A percentile compares a stretch with the other conserved stretches of the same genome.
These are phyloP conservation scores for Drosophila engyochracea DNA, from an alignment of 2,888 invertebrate species.

Conservation along the genomic window DNA sequence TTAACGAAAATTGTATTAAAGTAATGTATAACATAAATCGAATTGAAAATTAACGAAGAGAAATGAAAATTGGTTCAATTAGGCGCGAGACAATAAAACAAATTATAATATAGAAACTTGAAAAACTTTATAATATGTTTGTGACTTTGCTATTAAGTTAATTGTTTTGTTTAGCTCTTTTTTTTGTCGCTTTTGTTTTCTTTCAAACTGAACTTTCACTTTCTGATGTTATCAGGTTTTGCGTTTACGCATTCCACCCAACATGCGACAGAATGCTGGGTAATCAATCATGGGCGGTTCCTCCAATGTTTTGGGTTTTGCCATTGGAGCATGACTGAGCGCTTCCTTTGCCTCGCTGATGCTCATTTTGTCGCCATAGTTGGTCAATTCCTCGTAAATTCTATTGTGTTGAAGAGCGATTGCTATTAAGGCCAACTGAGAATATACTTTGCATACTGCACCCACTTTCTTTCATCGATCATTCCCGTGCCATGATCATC, in stretches of 20 bases:
- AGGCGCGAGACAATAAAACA: not conserved
- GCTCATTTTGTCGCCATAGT: slow-evolving; percentile 89
- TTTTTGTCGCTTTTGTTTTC: not conserved
- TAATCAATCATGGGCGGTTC: slow-evolving; percentile 88
- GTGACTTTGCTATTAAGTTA: not conserved
- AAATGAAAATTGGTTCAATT: not conserved
- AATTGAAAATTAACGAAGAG: not conserved
- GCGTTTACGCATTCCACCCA: slow-evolving; percentile 87
- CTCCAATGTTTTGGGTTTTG: slow-evolving; percentile 86
- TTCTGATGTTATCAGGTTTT: slow-evolving; percentile 51
- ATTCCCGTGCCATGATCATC: slow-evolving; percentile 88
- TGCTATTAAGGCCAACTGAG: not conserved
- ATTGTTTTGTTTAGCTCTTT: not conserved
- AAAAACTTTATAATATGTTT: not conserved
- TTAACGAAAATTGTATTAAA: not conserved
- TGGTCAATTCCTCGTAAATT: slow-evolving; percentile 89
- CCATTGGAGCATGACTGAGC: slow-evolving; percentile 88
- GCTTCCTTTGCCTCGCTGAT: slow-evolving; percentile 88
- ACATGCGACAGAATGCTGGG: slow-evolving; percentile 87
- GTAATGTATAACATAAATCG: not conserved
- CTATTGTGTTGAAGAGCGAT: slow-evolving; percentile 78
- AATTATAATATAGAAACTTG: slow-evolving; percentile 14
- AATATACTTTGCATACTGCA: slow-evolving; percentile 12
- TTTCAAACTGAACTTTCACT: not conserved
- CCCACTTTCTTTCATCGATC: slow-evolving; percentile 88